Conservation (phyloP, 23 tunicate genomes). For the Phallusia fumigata region DNA sequence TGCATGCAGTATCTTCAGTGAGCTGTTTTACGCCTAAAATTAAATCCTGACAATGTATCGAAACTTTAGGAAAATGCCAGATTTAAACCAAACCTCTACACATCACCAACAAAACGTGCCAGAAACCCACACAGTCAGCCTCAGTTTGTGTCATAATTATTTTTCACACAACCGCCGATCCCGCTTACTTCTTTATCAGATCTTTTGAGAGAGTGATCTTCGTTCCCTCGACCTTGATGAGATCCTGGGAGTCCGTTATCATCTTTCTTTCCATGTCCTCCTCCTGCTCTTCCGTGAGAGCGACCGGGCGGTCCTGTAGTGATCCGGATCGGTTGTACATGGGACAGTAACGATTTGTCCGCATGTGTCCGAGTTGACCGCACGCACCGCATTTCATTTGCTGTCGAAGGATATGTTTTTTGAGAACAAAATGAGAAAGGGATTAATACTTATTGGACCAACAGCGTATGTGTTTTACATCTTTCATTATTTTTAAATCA, state of each 20-base stretch:
- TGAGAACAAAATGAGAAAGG: no score
- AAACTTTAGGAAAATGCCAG: no score
- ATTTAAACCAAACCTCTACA: no score
- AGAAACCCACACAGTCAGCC: no score
- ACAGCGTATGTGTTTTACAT: no score
- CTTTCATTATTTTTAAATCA: no score
- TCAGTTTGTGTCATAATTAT: neutral
- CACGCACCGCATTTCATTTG: constrained; percentile 98
- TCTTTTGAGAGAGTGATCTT: constrained; percentile 84
- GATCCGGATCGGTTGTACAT: constrained; percentile 61
- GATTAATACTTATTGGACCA: no score
- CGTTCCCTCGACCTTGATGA: constrained; percentile 91
- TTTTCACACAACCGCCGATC: neutral
- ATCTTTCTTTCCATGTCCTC: constrained; percentile 84
- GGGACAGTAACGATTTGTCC: constrained; percentile 92
- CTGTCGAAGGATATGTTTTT: constrained; percentile 3
- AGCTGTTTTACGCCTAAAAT: no score
- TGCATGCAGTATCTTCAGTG: no score
- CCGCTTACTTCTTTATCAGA: constrained; percentile 56
- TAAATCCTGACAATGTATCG: no score
- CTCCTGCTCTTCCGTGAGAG: constrained; percentile 90
- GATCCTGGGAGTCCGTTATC: constrained; percentile 60
- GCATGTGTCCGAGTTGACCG: constrained; percentile 91
- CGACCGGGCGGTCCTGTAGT: constrained; percentile 67
- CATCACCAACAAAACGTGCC: no score